Percentiles rank a stretch among this genome's conserved stretches.
These are phyloP conservation scores for Pantherophis vulpinus DNA, from an alignment of 2,797 vertebrate species.

Conservation along the genomic window DNA sequence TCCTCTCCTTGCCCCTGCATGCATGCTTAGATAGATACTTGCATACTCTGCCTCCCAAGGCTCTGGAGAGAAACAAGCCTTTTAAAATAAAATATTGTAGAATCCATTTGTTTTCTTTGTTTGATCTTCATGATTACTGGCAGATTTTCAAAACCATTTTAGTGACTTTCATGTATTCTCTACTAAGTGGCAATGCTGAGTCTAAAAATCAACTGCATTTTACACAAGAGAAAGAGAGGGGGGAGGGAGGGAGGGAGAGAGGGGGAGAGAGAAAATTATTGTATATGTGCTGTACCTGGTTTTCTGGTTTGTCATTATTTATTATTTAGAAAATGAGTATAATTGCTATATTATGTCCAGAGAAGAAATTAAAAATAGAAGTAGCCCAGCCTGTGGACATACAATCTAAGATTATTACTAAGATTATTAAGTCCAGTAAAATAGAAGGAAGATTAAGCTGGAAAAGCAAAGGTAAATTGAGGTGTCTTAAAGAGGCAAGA, in stretches of 20 bases:
- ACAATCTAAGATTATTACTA: not conserved
- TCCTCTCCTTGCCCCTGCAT: not conserved
- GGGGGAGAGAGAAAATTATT: no score
- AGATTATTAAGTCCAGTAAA: no score
- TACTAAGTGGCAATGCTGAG: no score
- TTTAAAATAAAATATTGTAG: not conserved
- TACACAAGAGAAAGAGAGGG: no score
- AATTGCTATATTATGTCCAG: not conserved
- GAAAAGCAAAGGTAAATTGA: not conserved
- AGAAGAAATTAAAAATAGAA: conserved; percentile 20
- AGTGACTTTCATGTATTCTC: no score
- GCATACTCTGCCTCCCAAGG: not conserved
- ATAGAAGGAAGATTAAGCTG: not conserved
- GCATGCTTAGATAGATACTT: not conserved
- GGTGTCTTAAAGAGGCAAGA: not conserved
- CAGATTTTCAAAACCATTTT: not conserved
- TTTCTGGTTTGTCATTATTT: no score
- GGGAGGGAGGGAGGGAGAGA: no score
- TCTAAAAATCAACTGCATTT: no score
- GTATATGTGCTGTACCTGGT: no score
- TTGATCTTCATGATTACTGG: not conserved
- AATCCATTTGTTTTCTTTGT: not conserved
- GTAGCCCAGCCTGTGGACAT: not conserved
- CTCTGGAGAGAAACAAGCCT: not conserved
- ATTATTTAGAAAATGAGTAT: no score